phyloP scores from a whole-genome alignment of 1,140 invertebrate genomes.

The Acromyrmex charruanus region DNA sequence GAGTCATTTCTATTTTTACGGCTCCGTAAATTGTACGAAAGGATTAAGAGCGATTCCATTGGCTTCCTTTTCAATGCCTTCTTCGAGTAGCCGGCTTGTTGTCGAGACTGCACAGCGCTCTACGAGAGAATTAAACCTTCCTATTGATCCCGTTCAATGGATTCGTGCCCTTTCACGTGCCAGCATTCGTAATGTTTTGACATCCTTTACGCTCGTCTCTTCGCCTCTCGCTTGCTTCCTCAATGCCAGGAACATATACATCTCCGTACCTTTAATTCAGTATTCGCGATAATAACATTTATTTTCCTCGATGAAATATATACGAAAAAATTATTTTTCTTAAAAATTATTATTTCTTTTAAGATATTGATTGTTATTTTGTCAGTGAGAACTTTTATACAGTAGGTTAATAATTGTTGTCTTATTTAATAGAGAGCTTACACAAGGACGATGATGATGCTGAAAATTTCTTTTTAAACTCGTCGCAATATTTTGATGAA shows the following conservation, averaged over 20 bases:
- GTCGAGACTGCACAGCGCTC: slow-evolving; percentile 67
- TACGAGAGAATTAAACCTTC: slow-evolving; percentile 78
- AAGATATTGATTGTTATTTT: background rate
- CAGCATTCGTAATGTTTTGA: slow-evolving; percentile 80
- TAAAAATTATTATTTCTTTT: background rate
- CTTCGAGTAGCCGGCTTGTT: slow-evolving; percentile 73
- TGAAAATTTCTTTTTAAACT: slow-evolving; percentile 10
- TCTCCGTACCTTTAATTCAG: background rate
- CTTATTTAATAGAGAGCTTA: background rate
- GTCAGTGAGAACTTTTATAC: background rate
- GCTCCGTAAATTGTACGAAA: slow-evolving; percentile 80
- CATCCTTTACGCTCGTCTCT: slow-evolving; percentile 75
- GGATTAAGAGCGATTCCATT: slow-evolving; percentile 72
- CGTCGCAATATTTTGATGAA: slow-evolving; percentile 15
- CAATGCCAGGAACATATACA: background rate
- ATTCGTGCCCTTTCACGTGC: slow-evolving; percentile 73
- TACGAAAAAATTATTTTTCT: slow-evolving; percentile 10
- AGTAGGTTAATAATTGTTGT: background rate
- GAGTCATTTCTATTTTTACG: slow-evolving; percentile 77
- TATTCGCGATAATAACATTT: slow-evolving; percentile 9
- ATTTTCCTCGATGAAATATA: background rate
- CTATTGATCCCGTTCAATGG: slow-evolving; percentile 80
- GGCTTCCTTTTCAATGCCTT: slow-evolving; percentile 68
- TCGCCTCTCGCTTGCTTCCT: slow-evolving; percentile 37
- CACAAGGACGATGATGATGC: background rate